Percentiles rank a stretch among this genome's conserved stretches.
Conservation (phyloP, 2,113 vertebrate species). For the Psittacara wagleri region DNA sequence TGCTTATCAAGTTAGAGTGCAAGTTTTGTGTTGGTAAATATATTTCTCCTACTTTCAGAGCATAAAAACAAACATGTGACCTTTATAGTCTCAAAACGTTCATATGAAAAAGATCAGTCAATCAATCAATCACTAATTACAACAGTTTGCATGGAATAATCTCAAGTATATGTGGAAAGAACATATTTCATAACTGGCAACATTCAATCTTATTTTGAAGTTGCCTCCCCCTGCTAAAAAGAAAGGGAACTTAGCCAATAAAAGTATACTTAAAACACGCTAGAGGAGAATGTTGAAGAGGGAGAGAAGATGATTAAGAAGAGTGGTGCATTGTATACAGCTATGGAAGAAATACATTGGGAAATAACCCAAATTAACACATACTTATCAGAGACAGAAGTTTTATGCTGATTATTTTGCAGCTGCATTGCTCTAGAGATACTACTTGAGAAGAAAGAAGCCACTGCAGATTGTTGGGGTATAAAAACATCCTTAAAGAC, state of each 20-base stretch:
- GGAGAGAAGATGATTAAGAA: neutral
- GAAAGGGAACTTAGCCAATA: neutral
- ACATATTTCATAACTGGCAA: conserved; percentile 20
- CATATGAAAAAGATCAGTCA: conserved; percentile 6
- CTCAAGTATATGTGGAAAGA: neutral
- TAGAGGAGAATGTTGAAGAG: neutral
- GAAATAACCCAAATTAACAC: neutral
- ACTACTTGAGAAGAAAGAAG: neutral
- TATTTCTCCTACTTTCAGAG: neutral
- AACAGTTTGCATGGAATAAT: neutral
- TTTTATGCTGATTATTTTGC: neutral
- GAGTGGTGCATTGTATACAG: neutral
- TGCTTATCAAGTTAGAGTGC: conserved; percentile 11
- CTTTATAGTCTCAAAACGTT: neutral
- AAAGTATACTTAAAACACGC: neutral
- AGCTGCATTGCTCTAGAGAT: neutral
- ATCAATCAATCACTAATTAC: neutral
- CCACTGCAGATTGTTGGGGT: neutral
- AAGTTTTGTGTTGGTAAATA: conserved; percentile 40
- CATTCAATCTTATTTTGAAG: neutral
- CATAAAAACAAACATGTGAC: conserved; percentile 22
- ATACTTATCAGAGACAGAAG: neutral
- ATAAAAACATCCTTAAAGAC: neutral
- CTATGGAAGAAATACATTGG: neutral
- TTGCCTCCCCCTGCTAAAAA: neutral